Conservation (phyloP, 2,888 invertebrate genomes). For the Gibbula magus region DNA sequence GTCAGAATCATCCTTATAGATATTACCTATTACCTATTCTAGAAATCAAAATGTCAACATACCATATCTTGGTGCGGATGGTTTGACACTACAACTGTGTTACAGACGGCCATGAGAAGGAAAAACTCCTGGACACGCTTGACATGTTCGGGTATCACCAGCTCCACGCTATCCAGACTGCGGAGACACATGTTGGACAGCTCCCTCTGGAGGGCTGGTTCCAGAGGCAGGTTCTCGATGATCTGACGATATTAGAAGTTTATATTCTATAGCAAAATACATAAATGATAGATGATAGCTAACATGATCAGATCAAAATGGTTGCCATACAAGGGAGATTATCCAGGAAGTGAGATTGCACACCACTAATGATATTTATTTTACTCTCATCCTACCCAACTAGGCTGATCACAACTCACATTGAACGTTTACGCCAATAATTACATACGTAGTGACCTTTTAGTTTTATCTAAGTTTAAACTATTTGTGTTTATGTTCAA, state of each 20-base stretch:
- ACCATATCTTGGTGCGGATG: slow-evolving; percentile 76
- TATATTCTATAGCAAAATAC: not conserved
- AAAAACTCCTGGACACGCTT: slow-evolving; percentile 82
- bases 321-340: too few species aligned
- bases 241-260: slow-evolving; percentile 42
- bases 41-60: slow-evolving; percentile 29
- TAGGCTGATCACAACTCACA: too few species aligned
- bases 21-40: not conserved
- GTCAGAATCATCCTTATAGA: too few species aligned
- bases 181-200: slow-evolving; percentile 63
- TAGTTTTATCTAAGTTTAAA: too few species aligned
- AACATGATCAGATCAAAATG: too few species aligned
- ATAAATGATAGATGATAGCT: not conserved
- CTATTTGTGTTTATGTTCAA: too few species aligned
- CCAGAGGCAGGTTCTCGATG: slow-evolving; percentile 60
- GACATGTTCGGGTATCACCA: slow-evolving; percentile 76
- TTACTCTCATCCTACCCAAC: too few species aligned
- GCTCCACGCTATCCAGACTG: slow-evolving; percentile 58
- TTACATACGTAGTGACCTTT: too few species aligned
- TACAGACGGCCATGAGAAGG: slow-evolving; percentile 92
- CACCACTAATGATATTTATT: too few species aligned
- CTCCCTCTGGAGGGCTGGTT: slow-evolving; percentile 63
- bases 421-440: too few species aligned
- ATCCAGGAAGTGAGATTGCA: too few species aligned
- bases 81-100: slow-evolving; percentile 94